Percentiles rank a stretch among this genome's conserved stretches.
Evolutionary conservation across 2,888 invertebrate species (phyloP).

Genomic region (Ypsolopha scabrella): DNA sequence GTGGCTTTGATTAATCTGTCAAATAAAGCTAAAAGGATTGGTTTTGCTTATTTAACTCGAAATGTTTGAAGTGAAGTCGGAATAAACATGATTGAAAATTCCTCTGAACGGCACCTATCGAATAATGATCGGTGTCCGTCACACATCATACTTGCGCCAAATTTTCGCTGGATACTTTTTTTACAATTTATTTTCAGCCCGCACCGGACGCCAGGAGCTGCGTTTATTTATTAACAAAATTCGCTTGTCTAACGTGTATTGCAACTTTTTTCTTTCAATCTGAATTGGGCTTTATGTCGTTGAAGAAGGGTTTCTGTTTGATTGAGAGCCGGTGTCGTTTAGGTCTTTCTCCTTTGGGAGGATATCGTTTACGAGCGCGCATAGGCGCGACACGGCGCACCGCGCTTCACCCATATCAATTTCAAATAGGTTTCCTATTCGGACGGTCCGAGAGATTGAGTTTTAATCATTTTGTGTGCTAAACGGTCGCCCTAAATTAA

Average conservation of each 20-base stretch:
- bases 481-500: constrained; percentile 65
- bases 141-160: constrained; percentile 63
- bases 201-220: constrained; percentile 47
- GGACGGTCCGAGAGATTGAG: constrained; percentile 53
- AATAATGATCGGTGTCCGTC: constrained; percentile 61
- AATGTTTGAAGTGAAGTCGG: too few relatives aligned
- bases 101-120: constrained; percentile 55
- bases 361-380: constrained; percentile 58
- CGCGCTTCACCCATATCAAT: constrained; percentile 68
- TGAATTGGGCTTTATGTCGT: constrained; percentile 23
- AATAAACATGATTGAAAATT: constrained; percentile 63
- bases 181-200: constrained; percentile 47
- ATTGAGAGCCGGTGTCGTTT: constrained; percentile 16
- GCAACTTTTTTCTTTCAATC: constrained; percentile 6
- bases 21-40: too few relatives aligned
- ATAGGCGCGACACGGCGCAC: constrained; percentile 53
- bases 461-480: constrained; percentile 66
- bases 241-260: constrained; percentile 51
- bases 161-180: constrained; percentile 43
- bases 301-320: constrained; percentile 27
- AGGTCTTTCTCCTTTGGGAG: constrained; percentile 29
- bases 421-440: constrained; percentile 67
- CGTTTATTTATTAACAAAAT: constrained; percentile 70
- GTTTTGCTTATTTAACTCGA: too few relatives aligned
- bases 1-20: too few relatives aligned